Percentiles rank a stretch among this genome's conserved stretches.
phyloP scores from a whole-genome alignment of 35 echinoderm and acorn worm genomes.

The Chiridota heheva region DNA sequence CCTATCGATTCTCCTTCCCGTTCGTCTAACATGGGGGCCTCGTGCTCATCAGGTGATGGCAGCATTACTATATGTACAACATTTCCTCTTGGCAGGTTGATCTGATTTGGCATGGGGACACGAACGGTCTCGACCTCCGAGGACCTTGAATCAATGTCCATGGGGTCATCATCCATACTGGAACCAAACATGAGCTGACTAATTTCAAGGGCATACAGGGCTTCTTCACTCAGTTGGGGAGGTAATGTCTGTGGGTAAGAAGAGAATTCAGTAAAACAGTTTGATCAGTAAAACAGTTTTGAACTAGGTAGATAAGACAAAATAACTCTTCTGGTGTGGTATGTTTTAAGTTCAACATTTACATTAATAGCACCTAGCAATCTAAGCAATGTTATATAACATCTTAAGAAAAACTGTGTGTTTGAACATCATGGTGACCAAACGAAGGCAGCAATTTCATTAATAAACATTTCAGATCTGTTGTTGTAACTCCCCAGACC shows the following conservation, averaged over 20 bases:
- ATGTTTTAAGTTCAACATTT: too few species aligned
- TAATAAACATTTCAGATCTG: too few species aligned
- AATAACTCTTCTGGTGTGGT: neutral
- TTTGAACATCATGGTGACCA: too few species aligned
- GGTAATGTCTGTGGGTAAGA: conserved; percentile 43
- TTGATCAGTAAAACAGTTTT: too few species aligned
- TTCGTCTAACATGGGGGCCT: too few species aligned
- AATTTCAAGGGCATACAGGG: conserved; percentile 76
- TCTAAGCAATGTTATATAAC: too few species aligned
- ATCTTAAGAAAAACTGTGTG: too few species aligned
- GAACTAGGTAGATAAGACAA: neutral
- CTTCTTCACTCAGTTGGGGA: conserved; percentile 70
- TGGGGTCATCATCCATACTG: conserved; percentile 38
- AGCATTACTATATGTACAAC: conserved; percentile 44
- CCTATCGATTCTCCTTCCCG: too few species aligned
- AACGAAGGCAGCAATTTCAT: too few species aligned
- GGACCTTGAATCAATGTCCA: neutral
- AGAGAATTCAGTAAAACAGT: neutral
- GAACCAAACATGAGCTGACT: conserved; percentile 84
- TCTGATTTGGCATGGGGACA: conserved; percentile 23
- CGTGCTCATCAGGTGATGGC: conserved; percentile 10
- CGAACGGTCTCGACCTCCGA: conserved; percentile 34
- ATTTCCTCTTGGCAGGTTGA: conserved; percentile 36
- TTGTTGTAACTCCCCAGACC: too few species aligned
- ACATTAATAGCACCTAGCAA: too few species aligned